phyloP scores from a whole-genome alignment of 2,113 vertebrate species.

The Puntigrus tetrazona region DNA sequence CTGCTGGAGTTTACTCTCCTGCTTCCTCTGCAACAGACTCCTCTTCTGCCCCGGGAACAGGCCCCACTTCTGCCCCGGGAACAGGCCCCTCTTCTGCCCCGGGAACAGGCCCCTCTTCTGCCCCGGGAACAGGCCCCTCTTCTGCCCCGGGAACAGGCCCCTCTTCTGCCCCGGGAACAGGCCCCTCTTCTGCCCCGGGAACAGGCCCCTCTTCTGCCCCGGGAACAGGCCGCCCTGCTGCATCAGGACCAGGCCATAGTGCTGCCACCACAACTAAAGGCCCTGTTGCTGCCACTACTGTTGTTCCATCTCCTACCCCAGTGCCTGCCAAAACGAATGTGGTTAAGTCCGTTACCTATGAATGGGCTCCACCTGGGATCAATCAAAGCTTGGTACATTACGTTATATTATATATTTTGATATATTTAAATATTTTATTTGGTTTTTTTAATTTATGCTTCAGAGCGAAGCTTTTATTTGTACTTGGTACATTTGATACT shows the following conservation, averaged over 20 bases:
- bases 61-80: not conserved
- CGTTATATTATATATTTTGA: not conserved
- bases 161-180: not conserved
- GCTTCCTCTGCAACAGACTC: not conserved
- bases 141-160: not conserved
- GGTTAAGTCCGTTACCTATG: slow-evolving; percentile 87
- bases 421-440: not conserved
- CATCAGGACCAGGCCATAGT: not conserved
- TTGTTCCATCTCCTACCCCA: slow-evolving; percentile 38
- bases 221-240: not conserved
- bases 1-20: not conserved
- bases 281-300: slow-evolving; percentile 14
- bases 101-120: not conserved
- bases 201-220: not conserved
- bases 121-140: not conserved
- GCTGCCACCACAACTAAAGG: not conserved
- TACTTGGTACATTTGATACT: not conserved
- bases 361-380: slow-evolving; percentile 94
- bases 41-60: too few species aligned
- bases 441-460: too few species aligned
- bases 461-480: not conserved
- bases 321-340: slow-evolving; percentile 80
- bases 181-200: not conserved
- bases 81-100: not conserved
- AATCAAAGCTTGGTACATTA: slow-evolving; percentile 84